Evolutionary conservation across 2,888 invertebrate genomes (phyloP).

Genomic region (Pachymerium ferrugineum): DNA sequence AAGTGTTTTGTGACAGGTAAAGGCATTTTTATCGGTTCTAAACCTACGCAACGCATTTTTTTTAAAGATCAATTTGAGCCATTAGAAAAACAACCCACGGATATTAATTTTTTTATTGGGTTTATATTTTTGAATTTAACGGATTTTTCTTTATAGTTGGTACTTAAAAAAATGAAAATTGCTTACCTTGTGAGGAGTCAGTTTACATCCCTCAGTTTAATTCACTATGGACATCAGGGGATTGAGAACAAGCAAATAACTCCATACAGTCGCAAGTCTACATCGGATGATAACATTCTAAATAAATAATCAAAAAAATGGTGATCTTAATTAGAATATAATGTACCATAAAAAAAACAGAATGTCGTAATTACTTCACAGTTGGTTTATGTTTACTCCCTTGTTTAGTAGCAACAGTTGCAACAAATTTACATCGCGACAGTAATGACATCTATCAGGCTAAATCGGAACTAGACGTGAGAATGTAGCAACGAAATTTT

Average conservation of each 20-base stretch:
- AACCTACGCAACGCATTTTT: neutral
- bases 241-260: too few species aligned
- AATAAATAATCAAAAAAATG: too few species aligned
- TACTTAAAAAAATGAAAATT: neutral
- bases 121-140: conserved; percentile 6
- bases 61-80: neutral
- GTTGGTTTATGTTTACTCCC: too few species aligned
- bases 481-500: too few species aligned
- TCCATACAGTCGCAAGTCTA: too few species aligned
- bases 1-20: conserved; percentile 27
- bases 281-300: too few species aligned
- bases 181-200: neutral
- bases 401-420: neutral
- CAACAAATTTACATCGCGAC: neutral
- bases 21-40: conserved; percentile 21
- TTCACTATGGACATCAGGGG: too few species aligned
- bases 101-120: conserved; percentile 4
- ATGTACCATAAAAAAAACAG: too few species aligned
- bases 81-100: neutral
- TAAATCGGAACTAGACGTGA: neutral
- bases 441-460: conserved; percentile 14
- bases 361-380: too few species aligned
- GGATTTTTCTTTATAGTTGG: conserved; percentile 4
- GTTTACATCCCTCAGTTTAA: too few species aligned
- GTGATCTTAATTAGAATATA: too few species aligned